phyloP scores from a whole-genome alignment of 2,113 vertebrate genomes.

The Apaloderma vittatum region DNA sequence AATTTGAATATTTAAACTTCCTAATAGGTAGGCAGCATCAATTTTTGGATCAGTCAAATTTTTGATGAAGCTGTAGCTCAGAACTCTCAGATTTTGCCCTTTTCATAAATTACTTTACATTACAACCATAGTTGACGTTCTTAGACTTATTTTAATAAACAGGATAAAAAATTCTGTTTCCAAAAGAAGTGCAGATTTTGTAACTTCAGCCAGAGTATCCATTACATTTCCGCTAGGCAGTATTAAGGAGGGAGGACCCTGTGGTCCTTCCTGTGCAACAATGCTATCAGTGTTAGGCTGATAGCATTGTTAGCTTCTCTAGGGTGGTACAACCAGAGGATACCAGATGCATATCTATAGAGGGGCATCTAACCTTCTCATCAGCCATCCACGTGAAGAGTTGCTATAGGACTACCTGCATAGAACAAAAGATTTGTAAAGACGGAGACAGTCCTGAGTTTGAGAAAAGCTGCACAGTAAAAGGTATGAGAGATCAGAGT shows the following conservation, averaged over 20 bases:
- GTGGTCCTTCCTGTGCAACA: background rate
- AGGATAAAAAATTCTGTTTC: background rate
- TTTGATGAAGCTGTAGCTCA: background rate
- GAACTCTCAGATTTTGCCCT: background rate
- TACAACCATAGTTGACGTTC: constrained; percentile 3
- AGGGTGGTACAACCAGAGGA: background rate
- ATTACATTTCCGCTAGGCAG: background rate
- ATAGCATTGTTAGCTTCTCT: background rate
- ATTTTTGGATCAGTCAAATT: constrained; percentile 19
- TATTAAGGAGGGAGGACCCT: background rate
- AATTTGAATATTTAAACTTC: constrained; percentile 35
- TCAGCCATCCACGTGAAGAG: background rate
- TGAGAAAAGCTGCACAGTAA: background rate
- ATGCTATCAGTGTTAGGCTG: background rate
- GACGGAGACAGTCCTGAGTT: background rate
- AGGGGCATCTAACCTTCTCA: background rate
- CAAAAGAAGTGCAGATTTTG: background rate
- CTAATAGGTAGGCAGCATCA: background rate
- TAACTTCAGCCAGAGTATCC: background rate
- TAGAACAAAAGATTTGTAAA: background rate
- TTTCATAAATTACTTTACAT: constrained; percentile 2
- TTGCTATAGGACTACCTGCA: background rate
- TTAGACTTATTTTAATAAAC: background rate
- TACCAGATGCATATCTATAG: background rate
- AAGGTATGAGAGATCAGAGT: background rate